These are phyloP conservation scores for Pristis pectinata DNA, from an alignment of 2,797 vertebrate genomes.

Conservation along the genomic window DNA sequence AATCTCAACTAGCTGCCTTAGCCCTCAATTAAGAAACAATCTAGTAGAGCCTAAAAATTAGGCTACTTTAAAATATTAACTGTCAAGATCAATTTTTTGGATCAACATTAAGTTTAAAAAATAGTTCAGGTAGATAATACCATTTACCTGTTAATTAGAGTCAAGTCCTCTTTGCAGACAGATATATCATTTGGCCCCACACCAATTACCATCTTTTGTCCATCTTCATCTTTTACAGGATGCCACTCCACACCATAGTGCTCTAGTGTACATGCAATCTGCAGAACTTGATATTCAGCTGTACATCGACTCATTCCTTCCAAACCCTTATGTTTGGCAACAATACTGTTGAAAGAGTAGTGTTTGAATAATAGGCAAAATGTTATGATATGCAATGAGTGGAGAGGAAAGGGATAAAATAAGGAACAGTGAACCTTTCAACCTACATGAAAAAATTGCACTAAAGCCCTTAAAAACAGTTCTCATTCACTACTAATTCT, in stretches of 20 bases:
- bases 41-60: no score
- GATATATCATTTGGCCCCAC: slow-evolving; percentile 91
- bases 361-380: not conserved
- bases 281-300: slow-evolving; percentile 87
- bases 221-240: slow-evolving; percentile 77
- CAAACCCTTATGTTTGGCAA: slow-evolving; percentile 79
- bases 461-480: no score
- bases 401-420: no score
- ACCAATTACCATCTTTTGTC: slow-evolving; percentile 79
- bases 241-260: slow-evolving; percentile 98
- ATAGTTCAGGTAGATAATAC: not conserved
- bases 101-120: not conserved
- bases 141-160: slow-evolving; percentile 79
- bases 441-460: no score
- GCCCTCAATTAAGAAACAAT: no score
- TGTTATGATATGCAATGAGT: no score
- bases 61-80: no score
- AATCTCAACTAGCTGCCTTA: no score
- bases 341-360: slow-evolving; percentile 63
- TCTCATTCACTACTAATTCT: no score
- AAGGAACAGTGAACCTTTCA: no score
- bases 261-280: slow-evolving; percentile 80
- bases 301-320: slow-evolving; percentile 77
- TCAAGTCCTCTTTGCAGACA: slow-evolving; percentile 87
- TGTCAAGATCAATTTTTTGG: no score